Evolutionary conservation across 2,113 vertebrate genomes (phyloP).

Genomic region (Pipra filicauda): DNA sequence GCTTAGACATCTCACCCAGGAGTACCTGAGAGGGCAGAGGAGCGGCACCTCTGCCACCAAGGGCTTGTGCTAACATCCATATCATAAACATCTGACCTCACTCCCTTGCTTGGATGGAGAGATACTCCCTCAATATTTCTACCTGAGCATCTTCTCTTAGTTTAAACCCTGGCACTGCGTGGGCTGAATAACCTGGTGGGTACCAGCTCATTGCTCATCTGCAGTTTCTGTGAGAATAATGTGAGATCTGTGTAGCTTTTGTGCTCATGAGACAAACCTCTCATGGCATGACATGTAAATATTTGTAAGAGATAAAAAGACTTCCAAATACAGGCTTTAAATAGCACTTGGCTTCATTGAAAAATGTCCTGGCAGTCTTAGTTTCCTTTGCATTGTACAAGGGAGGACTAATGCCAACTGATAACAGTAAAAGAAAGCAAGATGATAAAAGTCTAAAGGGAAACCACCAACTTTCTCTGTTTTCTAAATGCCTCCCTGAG

Average conservation of each 20-base stretch:
- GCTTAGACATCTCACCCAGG: background rate
- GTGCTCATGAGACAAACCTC: background rate
- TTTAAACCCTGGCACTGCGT: background rate
- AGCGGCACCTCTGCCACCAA: background rate
- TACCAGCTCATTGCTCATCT: background rate
- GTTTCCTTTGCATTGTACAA: background rate
- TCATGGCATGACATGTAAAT: background rate
- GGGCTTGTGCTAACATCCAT: background rate
- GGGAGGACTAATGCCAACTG: background rate
- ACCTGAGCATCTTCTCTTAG: background rate
- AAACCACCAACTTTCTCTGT: background rate
- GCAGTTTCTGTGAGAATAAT: background rate
- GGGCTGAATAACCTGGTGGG: background rate
- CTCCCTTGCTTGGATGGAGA: background rate
- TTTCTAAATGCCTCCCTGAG: background rate
- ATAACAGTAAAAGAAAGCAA: background rate
- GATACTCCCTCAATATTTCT: background rate
- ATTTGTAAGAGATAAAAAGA: background rate
- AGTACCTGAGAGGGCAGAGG: background rate
- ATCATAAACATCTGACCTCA: background rate
- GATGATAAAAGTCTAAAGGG: background rate
- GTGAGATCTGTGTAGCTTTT: background rate
- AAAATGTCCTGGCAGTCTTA: background rate
- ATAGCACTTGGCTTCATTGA: background rate
- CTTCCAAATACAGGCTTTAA: background rate